Base-by-base conservation (phyloP, 1,140 invertebrate genomes). In the Pectinophora gossypiella region DNA sequence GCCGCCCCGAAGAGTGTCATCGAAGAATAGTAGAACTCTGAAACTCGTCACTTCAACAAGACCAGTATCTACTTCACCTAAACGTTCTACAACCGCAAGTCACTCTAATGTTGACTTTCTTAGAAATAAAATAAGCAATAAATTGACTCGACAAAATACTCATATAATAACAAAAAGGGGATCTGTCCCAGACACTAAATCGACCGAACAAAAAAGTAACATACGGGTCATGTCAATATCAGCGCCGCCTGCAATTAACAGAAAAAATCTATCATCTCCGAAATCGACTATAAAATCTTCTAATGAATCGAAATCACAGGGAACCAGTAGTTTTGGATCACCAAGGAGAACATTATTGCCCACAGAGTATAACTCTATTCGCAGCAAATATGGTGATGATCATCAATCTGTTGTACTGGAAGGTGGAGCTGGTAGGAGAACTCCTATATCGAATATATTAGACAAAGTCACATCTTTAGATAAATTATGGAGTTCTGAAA, bases 1-100 rank as follows among this genome's bases (percentile, higher is more conserved):
- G n/a, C 93, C 93, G 1, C 93, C 93, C 0, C 88, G 89, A 68
- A 88, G 95, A 57, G 90, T 90, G 66, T 95, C 94, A 0, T 95
- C 94, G 0, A 91, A 91, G 64, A 91, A 92, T 49, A 95, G 91
- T 77, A 90, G 90, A 21, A 94, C 92, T 5, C 72, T 95, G 1
- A 89, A 90, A 72, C 72, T 94, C 13, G 91, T 92, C n/a, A 90
- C 91, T 1, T 90, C 89, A 16, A 84, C 88, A 63, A 85, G 76
- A 59, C 62, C 74, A 45, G 51, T 54, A 19, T 69, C 68, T 16
- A 55, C 63, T 12, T 68, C 74, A 27, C 53, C 73, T 1, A 71
- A 72, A 27, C 51, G 53, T 38, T 16, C 56, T 44, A 51, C 36
- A 52, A 13, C 48, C 45, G 68, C 68, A 54, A 43, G 59, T 16